phyloP scores from a whole-genome alignment of 2,113 vertebrate genomes.

The Microcebus murinus region DNA sequence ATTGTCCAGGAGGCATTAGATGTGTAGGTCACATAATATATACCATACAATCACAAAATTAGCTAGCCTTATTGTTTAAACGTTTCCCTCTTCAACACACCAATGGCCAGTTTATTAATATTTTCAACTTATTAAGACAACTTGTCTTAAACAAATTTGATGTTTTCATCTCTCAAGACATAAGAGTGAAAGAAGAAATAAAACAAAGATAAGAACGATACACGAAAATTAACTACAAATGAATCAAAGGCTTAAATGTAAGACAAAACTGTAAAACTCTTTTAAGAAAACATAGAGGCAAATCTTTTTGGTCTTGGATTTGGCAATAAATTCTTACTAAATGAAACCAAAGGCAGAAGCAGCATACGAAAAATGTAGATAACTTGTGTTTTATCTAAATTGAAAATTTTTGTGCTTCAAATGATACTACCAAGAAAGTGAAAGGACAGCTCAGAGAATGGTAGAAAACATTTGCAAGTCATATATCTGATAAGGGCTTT shows the following conservation, averaged over 20 bases:
- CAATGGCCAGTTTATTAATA: background rate
- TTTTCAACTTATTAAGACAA: background rate
- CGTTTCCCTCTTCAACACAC: background rate
- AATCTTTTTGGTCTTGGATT: background rate
- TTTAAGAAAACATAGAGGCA: background rate
- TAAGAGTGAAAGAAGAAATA: background rate
- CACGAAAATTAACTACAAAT: background rate
- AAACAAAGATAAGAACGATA: background rate
- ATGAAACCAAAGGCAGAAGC: background rate
- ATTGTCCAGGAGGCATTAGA: background rate
- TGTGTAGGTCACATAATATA: background rate
- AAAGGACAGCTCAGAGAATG: background rate
- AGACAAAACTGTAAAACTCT: background rate
- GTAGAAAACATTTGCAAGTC: background rate
- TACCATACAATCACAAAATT: constrained; percentile 12
- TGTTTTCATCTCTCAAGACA: background rate
- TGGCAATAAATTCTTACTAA: background rate
- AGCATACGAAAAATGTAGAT: background rate
- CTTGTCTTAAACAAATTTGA: constrained; percentile 19
- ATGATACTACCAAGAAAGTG: background rate
- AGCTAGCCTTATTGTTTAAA: background rate
- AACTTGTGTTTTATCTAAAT: background rate
- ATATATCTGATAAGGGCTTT: background rate
- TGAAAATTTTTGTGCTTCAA: background rate
- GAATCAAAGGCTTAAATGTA: background rate